Evolutionary conservation across 2,113 vertebrate species (phyloP), one percentile per base, ranked within the genome.

Genomic region (Cryptoleucopteryx plumbea): DNA sequence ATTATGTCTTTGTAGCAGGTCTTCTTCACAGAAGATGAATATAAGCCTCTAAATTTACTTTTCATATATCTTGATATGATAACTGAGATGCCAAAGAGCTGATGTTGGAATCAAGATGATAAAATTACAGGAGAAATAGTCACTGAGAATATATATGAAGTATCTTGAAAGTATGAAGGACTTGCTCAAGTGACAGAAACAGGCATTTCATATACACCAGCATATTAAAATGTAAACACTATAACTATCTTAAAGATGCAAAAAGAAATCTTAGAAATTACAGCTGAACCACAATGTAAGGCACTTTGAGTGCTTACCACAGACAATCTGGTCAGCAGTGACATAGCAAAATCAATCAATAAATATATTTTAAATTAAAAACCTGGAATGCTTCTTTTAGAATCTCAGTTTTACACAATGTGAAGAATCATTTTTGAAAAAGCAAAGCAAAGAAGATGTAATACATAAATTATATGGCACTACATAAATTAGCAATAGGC

Each of bases 271-370:
- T 53, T 75, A 70, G 66, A 56, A 95, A 55, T 86, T 56, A 71
- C 21, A 95, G 25, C 27, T 85, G 77, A 82, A 71, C 9, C 16
- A 62, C 47, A 48, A 6, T 3, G 12, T 21, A 48, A 89, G 13
- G 59, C 8, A 78, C 43, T 82, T 16, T n/a, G n/a, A 56, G 56
- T 29, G 75, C 74, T 72, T 53, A 86, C 32, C 58, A 66, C 32
- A 88, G 50, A 81, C 62, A 79, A 86, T 9, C 17, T 0, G 0
- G 58, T 36, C 68, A 93, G 81, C 52, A 82, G n/a, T 55, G 73
- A 87, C 74, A 82, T 16, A 61, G 79, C 47, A 90, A 94, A 93
- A 92, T 36, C 40, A 83, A 90, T 45, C 14, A 14, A 65, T 38
- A 86, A 90, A 80, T 55, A n/a, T 11, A 74, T 31, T 16, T 82